Base-by-base conservation (phyloP, 2,113 vertebrate species). In the Willisornis vidua region DNA sequence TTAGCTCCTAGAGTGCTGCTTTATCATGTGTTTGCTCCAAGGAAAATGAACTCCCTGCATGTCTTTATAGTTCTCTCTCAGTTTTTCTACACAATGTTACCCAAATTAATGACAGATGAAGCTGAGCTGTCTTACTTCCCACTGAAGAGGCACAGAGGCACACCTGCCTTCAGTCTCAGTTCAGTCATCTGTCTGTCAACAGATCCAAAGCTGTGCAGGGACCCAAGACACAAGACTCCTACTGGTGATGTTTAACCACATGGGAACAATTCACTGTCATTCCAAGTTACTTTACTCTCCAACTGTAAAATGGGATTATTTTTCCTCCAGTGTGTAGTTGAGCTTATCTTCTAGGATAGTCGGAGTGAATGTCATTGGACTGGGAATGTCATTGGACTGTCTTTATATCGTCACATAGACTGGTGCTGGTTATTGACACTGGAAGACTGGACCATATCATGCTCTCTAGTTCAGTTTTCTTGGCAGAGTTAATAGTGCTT, bases 241-340 rank as follows among this genome's bases (percentile, higher is more conserved):
- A 6, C 13, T 28, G 19, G 35, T 48, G 41, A 37, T 0, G 0
- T 57, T 72, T 73, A 26, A 22, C n/a, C 29, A 41, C 7, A 2
- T 10, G 37, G 68, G 37, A 73, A 33, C 31, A n/a, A 24, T 43
- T 79, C 15, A 26, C 7, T 54, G 15, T 63, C 12, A 12, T 28
- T 87, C 46, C 41, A 52, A n/a, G n/a, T 58, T 87, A 46, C 45
- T 79, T 79, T 45, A 66, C 22, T 35, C 51, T 90, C 24, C 35
- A n/a, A 20, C 24, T 75, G 75, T 71, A 25, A 55, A 80, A 39
- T 18, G 35, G 20, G 33, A 18, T 58, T 58, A 31, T 46, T 39
- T 46, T 41, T 41, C 35, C 19, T 89, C 24, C 12, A 25, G 6
- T 24, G 6, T 39, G 19, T 26, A 35, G 29, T 35, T 81, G 43